These are phyloP conservation scores for Philypnodon macrostomus DNA, from an alignment of 2,797 vertebrate species.

Conservation along the genomic window DNA sequence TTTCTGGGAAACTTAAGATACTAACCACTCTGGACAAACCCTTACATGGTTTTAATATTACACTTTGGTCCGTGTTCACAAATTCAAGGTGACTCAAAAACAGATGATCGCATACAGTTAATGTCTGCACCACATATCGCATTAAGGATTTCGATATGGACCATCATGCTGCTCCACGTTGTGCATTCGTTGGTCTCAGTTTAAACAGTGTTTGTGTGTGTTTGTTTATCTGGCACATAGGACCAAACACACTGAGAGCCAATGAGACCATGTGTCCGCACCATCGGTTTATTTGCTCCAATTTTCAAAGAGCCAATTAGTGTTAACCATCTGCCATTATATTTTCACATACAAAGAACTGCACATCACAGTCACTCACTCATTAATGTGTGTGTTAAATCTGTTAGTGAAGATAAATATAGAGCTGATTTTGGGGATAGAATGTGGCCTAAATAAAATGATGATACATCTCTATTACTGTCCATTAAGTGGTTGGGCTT, in stretches of 20 bases:
- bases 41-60: no score
- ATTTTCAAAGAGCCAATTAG: slow-evolving; percentile 42
- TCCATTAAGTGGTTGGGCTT: no score
- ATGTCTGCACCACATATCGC: no score
- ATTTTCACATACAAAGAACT: slow-evolving; percentile 29
- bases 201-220: slow-evolving; percentile 23
- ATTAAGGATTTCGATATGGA: slow-evolving; percentile 29
- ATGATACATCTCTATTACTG: no score
- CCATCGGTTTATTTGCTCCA: slow-evolving; percentile 29
- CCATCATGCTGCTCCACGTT: slow-evolving; percentile 20
- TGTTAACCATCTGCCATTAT: slow-evolving; percentile 47
- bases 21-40: no score
- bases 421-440: no score
- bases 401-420: neutral
- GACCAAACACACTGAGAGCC: slow-evolving; percentile 43
- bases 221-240: slow-evolving; percentile 46
- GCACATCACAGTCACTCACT: slow-evolving; percentile 9
- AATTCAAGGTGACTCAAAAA: no score
- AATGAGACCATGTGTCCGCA: slow-evolving; percentile 31
- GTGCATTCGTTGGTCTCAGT: slow-evolving; percentile 22
- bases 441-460: no score
- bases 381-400: neutral
- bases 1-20: no score
- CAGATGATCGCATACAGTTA: no score
- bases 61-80: no score